phyloP scores from a whole-genome alignment of 1,140 invertebrate genomes.

The Eubasilissa regina region DNA sequence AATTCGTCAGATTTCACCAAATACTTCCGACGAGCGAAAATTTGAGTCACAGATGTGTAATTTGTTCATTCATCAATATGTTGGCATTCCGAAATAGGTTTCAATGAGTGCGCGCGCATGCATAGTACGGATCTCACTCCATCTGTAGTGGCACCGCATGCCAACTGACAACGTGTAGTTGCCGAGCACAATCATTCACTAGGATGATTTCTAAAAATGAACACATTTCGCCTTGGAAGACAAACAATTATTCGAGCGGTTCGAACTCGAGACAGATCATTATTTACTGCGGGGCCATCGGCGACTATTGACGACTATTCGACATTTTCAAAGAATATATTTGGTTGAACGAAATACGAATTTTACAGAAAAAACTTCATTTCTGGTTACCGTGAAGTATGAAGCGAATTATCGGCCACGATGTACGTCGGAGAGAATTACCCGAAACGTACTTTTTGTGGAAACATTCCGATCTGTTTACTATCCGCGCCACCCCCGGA shows the following conservation, averaged over 20 bases:
- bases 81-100: conserved; percentile 17
- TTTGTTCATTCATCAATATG: conserved; percentile 41
- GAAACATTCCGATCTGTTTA: conserved; percentile 41
- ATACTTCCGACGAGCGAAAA: too few relatives aligned
- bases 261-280: too few relatives aligned
- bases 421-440: conserved; percentile 1
- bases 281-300: too few relatives aligned
- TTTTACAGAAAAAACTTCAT: too few relatives aligned
- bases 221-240: not conserved
- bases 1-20: not conserved
- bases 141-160: not conserved
- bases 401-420: not conserved
- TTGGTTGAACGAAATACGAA: too few relatives aligned
- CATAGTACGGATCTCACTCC: conserved; percentile 3
- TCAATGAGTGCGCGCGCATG: conserved; percentile 38
- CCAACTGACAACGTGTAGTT: not conserved
- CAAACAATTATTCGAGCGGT: too few relatives aligned
- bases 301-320: too few relatives aligned
- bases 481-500: not conserved
- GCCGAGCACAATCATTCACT: not conserved
- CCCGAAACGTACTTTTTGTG: conserved; percentile 10
- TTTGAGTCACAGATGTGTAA: not conserved
- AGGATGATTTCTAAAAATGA: not conserved
- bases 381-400: too few relatives aligned
- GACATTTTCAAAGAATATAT: too few relatives aligned